Percentiles rank a stretch among this genome's conserved stretches.
Evolutionary conservation across 2,888 invertebrate species (phyloP).

Genomic region (Seira ritae): DNA sequence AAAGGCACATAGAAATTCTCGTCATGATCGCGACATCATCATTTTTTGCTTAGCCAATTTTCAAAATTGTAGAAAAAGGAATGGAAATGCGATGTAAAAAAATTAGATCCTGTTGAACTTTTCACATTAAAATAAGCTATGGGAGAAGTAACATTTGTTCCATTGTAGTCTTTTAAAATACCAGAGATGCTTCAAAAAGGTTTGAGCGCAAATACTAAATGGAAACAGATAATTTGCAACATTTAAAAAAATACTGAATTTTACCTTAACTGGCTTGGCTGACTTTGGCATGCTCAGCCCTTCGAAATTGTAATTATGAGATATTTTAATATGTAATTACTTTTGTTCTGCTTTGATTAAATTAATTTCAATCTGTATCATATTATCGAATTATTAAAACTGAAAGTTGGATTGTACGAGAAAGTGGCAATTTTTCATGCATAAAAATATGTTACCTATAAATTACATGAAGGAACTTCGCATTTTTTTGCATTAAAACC

Average conservation of each 20-base stretch:
- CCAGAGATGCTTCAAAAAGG: constrained; percentile 60
- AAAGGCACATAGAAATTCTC: too few relatives aligned
- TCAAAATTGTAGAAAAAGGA: neutral
- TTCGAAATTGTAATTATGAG: too few relatives aligned
- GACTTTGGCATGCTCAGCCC: neutral
- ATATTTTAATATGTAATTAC: too few relatives aligned
- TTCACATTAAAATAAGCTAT: constrained; percentile 46
- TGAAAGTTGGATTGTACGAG: too few relatives aligned
- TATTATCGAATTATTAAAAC: too few relatives aligned
- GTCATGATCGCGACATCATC: neutral
- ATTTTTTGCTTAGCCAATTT: too few relatives aligned
- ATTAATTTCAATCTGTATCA: too few relatives aligned
- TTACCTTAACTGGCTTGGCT: neutral
- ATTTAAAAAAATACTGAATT: constrained; percentile 15
- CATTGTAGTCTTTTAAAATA: constrained; percentile 60
- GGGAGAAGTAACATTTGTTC: constrained; percentile 65
- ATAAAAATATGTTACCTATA: neutral
- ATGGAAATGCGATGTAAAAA: constrained; percentile 41
- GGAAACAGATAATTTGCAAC: neutral
- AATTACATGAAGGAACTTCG: constrained; percentile 3
- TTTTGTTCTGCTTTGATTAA: too few relatives aligned
- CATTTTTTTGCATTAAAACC: constrained; percentile 3
- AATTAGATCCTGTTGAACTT: constrained; percentile 42
- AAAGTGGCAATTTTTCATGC: too few relatives aligned
- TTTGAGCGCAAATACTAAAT: neutral